Conservation (phyloP, 2,113 vertebrate species). For the Gavia stellata region DNA sequence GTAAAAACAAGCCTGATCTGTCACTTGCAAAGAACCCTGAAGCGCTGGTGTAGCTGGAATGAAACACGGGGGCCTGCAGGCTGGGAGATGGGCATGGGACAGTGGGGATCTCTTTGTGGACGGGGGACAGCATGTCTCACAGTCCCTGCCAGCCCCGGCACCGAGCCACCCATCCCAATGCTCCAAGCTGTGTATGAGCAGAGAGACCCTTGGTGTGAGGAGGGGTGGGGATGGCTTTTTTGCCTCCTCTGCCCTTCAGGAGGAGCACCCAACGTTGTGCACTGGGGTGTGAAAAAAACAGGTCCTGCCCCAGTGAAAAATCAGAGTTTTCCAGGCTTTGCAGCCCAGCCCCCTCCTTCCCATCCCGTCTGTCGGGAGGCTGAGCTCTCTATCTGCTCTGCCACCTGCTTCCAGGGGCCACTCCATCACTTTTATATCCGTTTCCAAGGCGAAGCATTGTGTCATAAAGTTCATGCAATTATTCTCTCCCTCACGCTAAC, state of each 20-base stretch:
- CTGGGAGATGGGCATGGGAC: background rate
- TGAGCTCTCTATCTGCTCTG: background rate
- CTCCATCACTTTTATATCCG: background rate
- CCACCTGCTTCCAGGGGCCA: background rate
- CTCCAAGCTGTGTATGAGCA: background rate
- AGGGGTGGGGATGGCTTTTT: background rate
- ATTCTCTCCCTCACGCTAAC: background rate
- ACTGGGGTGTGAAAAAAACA: fast-evolving
- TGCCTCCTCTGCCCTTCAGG: background rate
- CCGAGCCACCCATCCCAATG: background rate
- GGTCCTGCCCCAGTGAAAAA: background rate
- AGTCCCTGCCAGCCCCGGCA: background rate
- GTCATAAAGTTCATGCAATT: background rate
- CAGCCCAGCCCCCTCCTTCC: background rate
- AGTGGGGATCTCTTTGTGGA: background rate
- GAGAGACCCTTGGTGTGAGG: background rate
- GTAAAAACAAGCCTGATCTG: background rate
- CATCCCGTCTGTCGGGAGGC: background rate
- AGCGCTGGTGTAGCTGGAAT: background rate
- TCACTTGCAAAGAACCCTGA: background rate
- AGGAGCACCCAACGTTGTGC: background rate
- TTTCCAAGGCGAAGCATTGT: background rate
- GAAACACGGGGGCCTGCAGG: background rate
- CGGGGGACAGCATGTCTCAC: fast-evolving
- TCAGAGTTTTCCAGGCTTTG: background rate